phyloP scores from a whole-genome alignment of 1,140 invertebrate genomes.

The Ruditapes philippinarum region DNA sequence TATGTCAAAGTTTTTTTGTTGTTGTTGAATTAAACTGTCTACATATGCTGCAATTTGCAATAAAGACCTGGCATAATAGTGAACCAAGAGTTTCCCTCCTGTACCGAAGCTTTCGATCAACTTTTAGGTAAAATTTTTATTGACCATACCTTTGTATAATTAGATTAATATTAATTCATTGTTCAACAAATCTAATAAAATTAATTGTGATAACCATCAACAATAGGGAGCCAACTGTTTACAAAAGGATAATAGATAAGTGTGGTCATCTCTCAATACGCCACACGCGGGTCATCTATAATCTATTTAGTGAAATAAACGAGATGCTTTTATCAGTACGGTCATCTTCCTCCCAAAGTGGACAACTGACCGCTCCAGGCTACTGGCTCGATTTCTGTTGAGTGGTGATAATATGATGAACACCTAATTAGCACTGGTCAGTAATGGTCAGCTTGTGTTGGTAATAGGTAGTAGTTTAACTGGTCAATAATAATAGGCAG shows the following conservation, averaged over 20 bases:
- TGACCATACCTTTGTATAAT: not conserved
- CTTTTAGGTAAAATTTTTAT: too few relatives aligned
- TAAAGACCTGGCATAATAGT: too few relatives aligned
- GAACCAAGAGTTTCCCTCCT: too few relatives aligned
- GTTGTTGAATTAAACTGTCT: too few relatives aligned
- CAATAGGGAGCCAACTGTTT: slow-evolving; percentile 15
- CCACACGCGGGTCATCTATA: slow-evolving; percentile 20
- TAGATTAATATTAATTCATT: not conserved
- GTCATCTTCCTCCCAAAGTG: slow-evolving; percentile 29
- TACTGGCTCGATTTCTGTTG: slow-evolving; percentile 47
- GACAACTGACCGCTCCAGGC: slow-evolving; percentile 31
- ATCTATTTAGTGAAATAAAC: slow-evolving; percentile 35
- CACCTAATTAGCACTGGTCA: slow-evolving; percentile 55
- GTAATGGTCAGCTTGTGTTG: slow-evolving; percentile 8
- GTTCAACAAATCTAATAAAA: slow-evolving; percentile 48
- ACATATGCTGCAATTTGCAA: too few relatives aligned
- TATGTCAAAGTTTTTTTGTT: too few relatives aligned
- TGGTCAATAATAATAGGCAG: not conserved
- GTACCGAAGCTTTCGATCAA: too few relatives aligned
- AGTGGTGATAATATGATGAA: slow-evolving; percentile 46
- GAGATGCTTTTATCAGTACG: slow-evolving; percentile 18
- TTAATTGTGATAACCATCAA: slow-evolving; percentile 20
- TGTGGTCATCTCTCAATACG: slow-evolving; percentile 24
- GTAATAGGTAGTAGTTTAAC: not conserved
- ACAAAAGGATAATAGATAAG: slow-evolving; percentile 26